Conservation (phyloP, 2,113 vertebrate species). For the Austrofundulus limnaeus region DNA sequence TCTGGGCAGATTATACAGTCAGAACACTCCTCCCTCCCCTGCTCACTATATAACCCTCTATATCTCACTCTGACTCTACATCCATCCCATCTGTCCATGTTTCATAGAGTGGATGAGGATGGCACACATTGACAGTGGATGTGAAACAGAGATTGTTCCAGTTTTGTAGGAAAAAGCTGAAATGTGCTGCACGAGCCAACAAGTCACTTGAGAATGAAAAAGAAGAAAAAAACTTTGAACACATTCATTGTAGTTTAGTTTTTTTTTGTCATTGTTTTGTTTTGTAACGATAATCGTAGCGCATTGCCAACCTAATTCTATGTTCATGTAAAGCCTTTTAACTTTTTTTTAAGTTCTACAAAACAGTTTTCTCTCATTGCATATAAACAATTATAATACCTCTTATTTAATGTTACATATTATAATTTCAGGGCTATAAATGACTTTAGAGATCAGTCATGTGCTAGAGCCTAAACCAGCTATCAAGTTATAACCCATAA, state of each 20-base stretch:
- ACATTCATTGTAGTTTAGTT: neutral
- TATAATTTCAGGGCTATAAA: neutral
- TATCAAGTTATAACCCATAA: constrained; percentile 9
- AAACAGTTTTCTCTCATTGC: neutral
- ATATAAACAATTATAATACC: neutral
- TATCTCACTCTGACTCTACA: constrained; percentile 45
- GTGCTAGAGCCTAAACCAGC: too few relatives aligned
- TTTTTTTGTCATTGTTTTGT: neutral
- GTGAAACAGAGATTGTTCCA: constrained; percentile 32
- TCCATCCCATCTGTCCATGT: constrained; percentile 64
- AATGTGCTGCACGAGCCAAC: constrained; percentile 11
- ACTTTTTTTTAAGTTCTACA: neutral
- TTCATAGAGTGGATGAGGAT: constrained; percentile 55
- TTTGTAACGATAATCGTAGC: neutral
- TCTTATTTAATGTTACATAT: neutral
- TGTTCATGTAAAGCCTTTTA: neutral
- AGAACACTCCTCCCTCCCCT: constrained; percentile 38
- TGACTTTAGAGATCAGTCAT: neutral
- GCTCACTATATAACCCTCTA: constrained; percentile 43
- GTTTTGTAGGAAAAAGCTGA: constrained; percentile 22
- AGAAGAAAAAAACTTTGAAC: constrained; percentile 10
- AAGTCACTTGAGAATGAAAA: neutral
- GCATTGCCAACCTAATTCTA: neutral
- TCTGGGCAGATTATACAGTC: constrained; percentile 71
- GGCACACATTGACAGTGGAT: constrained; percentile 35